Percentiles rank a stretch among this genome's conserved stretches.
Conservation (phyloP, 2,113 vertebrate genomes). For the Cisticola juncidis region DNA sequence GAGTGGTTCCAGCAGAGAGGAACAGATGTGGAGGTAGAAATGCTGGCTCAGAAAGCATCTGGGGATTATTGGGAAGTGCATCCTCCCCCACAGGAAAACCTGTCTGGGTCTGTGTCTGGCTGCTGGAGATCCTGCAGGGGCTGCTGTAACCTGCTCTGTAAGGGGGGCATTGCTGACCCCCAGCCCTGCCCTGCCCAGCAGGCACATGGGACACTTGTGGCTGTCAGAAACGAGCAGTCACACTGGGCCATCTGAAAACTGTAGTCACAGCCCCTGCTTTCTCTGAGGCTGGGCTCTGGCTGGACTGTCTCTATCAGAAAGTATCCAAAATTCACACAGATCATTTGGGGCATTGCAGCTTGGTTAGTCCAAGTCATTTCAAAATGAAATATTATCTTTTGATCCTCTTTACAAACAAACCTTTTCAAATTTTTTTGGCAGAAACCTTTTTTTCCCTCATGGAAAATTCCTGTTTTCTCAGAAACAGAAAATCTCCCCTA, state of each 20-base stretch:
- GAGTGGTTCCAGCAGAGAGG: neutral
- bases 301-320: neutral
- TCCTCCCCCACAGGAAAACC: neutral
- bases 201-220: neutral
- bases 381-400: neutral
- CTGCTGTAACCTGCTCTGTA: neutral
- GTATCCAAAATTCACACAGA: neutral
- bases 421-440: neutral
- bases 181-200: neutral
- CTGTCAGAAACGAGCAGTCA: neutral
- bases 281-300: neutral
- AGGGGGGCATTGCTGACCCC: neutral
- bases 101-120: neutral
- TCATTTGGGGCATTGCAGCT: neutral
- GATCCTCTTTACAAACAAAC: neutral
- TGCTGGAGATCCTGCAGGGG: neutral
- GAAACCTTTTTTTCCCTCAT: neutral
- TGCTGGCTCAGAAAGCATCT: neutral
- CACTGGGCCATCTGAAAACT: neutral
- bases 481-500: neutral
- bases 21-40: neutral
- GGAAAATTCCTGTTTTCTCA: neutral
- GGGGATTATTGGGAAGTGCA: neutral
- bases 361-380: neutral
- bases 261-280: accelerated